These are phyloP conservation scores for Hemaris fuciformis DNA, from an alignment of 2,888 invertebrate genomes.

Conservation along the genomic window DNA sequence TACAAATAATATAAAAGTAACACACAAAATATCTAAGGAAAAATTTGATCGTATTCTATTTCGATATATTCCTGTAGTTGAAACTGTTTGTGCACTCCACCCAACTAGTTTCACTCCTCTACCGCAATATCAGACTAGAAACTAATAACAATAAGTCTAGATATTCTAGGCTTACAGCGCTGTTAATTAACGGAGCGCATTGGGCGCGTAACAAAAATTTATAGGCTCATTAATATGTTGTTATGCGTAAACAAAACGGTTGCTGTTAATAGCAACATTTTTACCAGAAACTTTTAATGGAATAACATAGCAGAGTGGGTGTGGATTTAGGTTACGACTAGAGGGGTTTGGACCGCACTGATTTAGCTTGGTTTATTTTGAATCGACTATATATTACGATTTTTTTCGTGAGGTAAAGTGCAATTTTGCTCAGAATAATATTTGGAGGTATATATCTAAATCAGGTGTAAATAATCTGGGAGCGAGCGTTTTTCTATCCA, in stretches of 20 bases:
- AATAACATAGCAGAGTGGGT: conserved; percentile 32
- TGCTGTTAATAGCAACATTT: conserved; percentile 5
- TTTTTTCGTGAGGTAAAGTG: too few relatives aligned
- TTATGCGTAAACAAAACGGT: conserved; percentile 2
- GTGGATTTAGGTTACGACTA: conserved; percentile 8
- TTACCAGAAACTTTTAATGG: conserved; percentile 40
- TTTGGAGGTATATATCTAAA: too few relatives aligned
- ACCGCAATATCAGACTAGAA: not conserved
- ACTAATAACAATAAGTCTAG: not conserved
- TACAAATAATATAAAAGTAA: too few relatives aligned
- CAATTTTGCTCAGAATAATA: too few relatives aligned
- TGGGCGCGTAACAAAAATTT: not conserved
- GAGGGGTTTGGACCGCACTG: not conserved
- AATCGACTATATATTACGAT: too few relatives aligned
- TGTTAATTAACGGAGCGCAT: not conserved
- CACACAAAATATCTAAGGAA: too few relatives aligned
- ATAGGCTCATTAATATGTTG: not conserved
- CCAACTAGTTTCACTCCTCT: not conserved
- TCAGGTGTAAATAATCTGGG: too few relatives aligned
- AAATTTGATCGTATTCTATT: too few relatives aligned
- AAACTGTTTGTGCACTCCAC: too few relatives aligned
- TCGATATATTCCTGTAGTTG: too few relatives aligned
- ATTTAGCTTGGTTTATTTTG: too few relatives aligned
- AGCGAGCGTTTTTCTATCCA: too few relatives aligned
- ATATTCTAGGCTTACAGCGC: not conserved